Conservation (phyloP, 1,140 invertebrate species). For the Muscidifurax raptorellus region DNA sequence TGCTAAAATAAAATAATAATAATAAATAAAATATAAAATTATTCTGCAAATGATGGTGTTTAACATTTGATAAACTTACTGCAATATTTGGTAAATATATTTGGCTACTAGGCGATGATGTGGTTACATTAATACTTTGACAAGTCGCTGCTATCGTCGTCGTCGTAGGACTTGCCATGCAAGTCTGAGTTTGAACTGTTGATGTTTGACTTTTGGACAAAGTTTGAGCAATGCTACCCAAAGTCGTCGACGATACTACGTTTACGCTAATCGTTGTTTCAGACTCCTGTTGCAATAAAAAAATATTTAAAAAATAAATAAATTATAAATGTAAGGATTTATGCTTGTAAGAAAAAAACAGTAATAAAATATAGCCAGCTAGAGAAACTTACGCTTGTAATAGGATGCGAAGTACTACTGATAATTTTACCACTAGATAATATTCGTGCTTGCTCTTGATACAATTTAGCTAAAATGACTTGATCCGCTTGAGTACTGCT, state of each 20-base stretch:
- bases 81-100: slow-evolving; percentile 63
- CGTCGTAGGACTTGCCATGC: slow-evolving; percentile 58
- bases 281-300: slow-evolving; percentile 58
- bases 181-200: slow-evolving; percentile 70
- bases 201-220: slow-evolving; percentile 70
- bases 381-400: slow-evolving; percentile 39
- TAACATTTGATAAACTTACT: slow-evolving; percentile 55
- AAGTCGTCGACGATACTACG: slow-evolving; percentile 62
- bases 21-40: background rate
- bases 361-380: background rate
- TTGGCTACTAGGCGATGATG: slow-evolving; percentile 59
- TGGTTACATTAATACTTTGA: slow-evolving; percentile 63
- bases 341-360: background rate
- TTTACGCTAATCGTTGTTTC: slow-evolving; percentile 64
- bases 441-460: slow-evolving; percentile 77
- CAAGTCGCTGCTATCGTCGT: slow-evolving; percentile 60
- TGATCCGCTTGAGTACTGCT: slow-evolving; percentile 71
- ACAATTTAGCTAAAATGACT: slow-evolving; percentile 72
- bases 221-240: slow-evolving; percentile 63
- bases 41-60: background rate
- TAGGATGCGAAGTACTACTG: slow-evolving; percentile 64
- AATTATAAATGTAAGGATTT: background rate
- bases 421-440: slow-evolving; percentile 76
- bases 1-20: background rate
- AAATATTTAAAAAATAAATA: background rate